These are phyloP conservation scores for Scaptodrosophila latifasciaeformis DNA, from an alignment of 2,888 invertebrate species.

Conservation along the genomic window DNA sequence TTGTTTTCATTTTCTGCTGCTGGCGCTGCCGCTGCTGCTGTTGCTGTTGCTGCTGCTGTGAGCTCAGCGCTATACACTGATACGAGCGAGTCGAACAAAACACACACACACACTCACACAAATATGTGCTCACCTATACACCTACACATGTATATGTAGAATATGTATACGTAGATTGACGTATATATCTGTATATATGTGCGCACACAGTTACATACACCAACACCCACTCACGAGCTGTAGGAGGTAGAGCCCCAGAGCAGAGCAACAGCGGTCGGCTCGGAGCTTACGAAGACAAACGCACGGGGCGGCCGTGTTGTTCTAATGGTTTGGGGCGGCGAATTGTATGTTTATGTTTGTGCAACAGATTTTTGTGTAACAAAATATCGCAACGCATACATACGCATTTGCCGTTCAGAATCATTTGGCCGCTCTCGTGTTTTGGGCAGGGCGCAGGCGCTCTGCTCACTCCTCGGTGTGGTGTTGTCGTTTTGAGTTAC, in stretches of 20 bases:
- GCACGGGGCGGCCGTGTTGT: slow-evolving; percentile 8
- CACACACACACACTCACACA: slow-evolving; percentile 2
- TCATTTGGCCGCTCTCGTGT: no score
- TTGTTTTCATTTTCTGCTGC: slow-evolving; percentile 25
- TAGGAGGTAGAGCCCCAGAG: slow-evolving; percentile 5
- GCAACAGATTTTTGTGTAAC: slow-evolving; percentile 62
- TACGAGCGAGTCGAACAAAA: slow-evolving; percentile 13
- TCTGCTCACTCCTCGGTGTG: no score
- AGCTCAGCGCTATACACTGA: not conserved
- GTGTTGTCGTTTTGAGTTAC: slow-evolving; percentile 2
- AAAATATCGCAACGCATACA: slow-evolving; percentile 49
- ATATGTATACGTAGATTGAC: not conserved
- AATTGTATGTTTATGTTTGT: slow-evolving; percentile 34
- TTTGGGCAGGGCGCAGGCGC: slow-evolving; percentile 55
- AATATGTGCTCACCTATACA: slow-evolving; percentile 9
- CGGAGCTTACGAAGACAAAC: slow-evolving; percentile 8
- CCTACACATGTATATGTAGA: not conserved
- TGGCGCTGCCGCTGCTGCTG: not conserved
- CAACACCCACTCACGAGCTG: slow-evolving; percentile 12
- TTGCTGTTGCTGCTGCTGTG: not conserved
- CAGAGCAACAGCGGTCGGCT: no score
- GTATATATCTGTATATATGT: no score
- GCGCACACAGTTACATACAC: slow-evolving; percentile 1
- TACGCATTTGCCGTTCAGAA: slow-evolving; percentile 26
- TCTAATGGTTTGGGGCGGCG: slow-evolving; percentile 43